Evolutionary conservation across 2,113 vertebrate genomes (phyloP), one percentile per base, ranked within the genome.

Genomic region (Ctenodactylus gundi): DNA sequence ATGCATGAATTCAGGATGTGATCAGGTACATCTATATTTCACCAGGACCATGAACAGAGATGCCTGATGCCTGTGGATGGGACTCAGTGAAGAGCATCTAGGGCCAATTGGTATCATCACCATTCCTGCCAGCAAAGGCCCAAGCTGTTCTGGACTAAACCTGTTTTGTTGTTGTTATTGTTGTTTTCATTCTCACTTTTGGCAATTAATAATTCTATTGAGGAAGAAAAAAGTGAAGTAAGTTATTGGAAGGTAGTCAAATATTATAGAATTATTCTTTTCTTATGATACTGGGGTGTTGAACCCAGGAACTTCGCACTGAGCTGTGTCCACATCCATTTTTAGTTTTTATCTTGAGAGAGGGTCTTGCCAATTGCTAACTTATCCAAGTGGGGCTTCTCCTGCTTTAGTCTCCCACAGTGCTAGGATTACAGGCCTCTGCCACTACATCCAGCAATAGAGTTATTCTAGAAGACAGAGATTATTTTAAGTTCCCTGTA

Each of bases 161-260:
- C n/a, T 58, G 18, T 7, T 91, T 39, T 82, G 34, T 53, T 53
- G n/a, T n/a, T n/a, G n/a, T n/a, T n/a, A n/a, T n/a, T n/a, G n/a
- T n/a, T n/a, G n/a, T n/a, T 17, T 77, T 81, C 10, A n/a, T 64
- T 76, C 25, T 83, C 34, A 39, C 46, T 80, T 92, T 87, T 85
- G 44, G 70, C 78, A 34, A 81, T 68, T 9, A 31, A 41, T 76
- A 80, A 27, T 75, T 3, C 92, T 77, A 41, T 84, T 88, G 51
- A 78, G 73, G 20, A 23, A 60, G 84, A 92, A 93, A 93, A 92
- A 49, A 95, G 76, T 95, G 85, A 97, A 97, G 93, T 94, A 76
- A 94, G 53, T 77, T 88, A 87, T 83, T 94, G 94, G 94, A 86
- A 62, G 65, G 88, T 90, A 85, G 91, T 86, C 78, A 95, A 55